These are phyloP conservation scores for Mesoclemmys tuberculata DNA, from an alignment of 2,113 vertebrate species.

Conservation along the genomic window DNA sequence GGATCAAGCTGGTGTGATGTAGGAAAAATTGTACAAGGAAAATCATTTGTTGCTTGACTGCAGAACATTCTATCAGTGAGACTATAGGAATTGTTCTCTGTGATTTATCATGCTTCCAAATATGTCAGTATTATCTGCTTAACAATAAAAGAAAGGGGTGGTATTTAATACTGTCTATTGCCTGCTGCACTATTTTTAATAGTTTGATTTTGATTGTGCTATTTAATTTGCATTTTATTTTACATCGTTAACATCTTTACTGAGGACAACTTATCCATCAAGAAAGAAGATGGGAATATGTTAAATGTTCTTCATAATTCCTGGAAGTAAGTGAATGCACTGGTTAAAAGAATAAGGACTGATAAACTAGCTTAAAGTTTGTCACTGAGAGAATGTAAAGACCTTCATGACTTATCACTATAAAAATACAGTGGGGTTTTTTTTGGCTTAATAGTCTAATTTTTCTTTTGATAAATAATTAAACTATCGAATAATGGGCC, in stretches of 20 bases:
- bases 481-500: slow-evolving; percentile 39
- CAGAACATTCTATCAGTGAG: neutral
- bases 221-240: slow-evolving; percentile 73
- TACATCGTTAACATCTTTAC: slow-evolving; percentile 52
- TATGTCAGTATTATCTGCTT: neutral
- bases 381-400: slow-evolving; percentile 31
- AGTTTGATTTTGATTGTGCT: slow-evolving; percentile 58
- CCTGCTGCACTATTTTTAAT: slow-evolving; percentile 44
- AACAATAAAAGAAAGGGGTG: slow-evolving; percentile 1
- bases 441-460: slow-evolving; percentile 13
- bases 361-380: slow-evolving; percentile 49
- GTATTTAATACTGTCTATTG: neutral
- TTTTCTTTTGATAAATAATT: slow-evolving; percentile 49
- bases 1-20: neutral
- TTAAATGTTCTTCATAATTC: slow-evolving; percentile 60
- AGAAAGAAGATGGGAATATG: slow-evolving; percentile 50
- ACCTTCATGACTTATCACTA: neutral
- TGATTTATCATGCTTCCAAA: slow-evolving; percentile 29
- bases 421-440: slow-evolving; percentile 15
- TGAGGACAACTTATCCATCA: slow-evolving; percentile 40
- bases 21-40: neutral
- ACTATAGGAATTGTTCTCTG: slow-evolving; percentile 4
- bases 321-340: slow-evolving; percentile 25
- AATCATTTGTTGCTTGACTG: neutral
- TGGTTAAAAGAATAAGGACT: slow-evolving; percentile 27